Evolutionary conservation across 2,113 vertebrate genomes (phyloP), one percentile per base, ranked within the genome.

Genomic region (Helogale parvula): DNA sequence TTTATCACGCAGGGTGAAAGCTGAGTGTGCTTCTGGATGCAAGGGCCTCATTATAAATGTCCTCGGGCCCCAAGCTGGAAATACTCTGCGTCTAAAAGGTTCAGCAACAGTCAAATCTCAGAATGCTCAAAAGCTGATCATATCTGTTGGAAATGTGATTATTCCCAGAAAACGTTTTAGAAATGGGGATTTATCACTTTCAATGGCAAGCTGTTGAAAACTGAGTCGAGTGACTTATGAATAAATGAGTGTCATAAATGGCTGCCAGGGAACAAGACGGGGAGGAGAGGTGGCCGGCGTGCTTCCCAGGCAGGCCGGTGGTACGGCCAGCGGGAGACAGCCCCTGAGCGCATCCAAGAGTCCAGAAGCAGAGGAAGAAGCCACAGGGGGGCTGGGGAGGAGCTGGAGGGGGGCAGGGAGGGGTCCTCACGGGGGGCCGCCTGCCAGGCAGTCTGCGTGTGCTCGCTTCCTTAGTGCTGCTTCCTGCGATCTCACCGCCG

Each of bases 111-210:
- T 65, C 85, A 95, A 27, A 65, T 84, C 82, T 88, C 60, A 93
- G 89, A 92, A 81, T 25, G 41, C 33, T 50, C 80, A 54, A 93
- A 88, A 88, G 77, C 13, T 33, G 35, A 80, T 72, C 68, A 4
- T 52, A 88, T 77, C 83, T 90, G 84, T 2, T 90, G 63, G 57
- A 96, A 95, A 93, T 50, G 89, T 96, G 65, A 85, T 94, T 88
- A 93, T 72, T 93, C 77, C 81, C 54, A 96, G 79, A 88, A 93
- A 96, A 77, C 72, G 88, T 69, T 71, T 77, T 50, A 88, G 82
- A 94, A 93, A 71, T 81, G 38, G 17, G 60, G 31, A 88, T 65
- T 82, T 88, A 95, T 88, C 88, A 66, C 85, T 96, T 88, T 74
- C 77, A 81, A 38, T 33, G 50, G 92, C 45, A 69, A 88, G 77